A percentile compares a stretch with the other conserved stretches of the same genome.
Evolutionary conservation across 2,888 invertebrate genomes (phyloP).

Genomic region (Gortyna flavago): DNA sequence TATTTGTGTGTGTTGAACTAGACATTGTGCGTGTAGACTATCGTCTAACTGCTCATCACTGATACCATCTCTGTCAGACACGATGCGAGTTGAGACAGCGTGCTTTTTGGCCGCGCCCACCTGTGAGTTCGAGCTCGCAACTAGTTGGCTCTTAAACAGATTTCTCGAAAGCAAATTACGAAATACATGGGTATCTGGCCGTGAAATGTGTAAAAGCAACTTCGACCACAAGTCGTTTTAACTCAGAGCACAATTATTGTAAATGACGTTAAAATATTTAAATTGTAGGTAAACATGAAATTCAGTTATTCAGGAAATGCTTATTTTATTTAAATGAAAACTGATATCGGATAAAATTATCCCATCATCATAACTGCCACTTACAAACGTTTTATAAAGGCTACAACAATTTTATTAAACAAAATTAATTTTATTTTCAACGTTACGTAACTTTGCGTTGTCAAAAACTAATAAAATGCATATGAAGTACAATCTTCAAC

Average conservation of each 20-base stretch:
- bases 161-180: constrained; percentile 25
- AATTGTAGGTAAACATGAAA: not conserved
- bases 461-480: constrained; percentile 42
- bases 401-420: constrained; percentile 10
- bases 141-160: no score
- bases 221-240: constrained; percentile 2
- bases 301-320: constrained; percentile 5
- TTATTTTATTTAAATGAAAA: constrained; percentile 17
- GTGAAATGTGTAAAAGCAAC: constrained; percentile 20
- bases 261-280: constrained; percentile 2
- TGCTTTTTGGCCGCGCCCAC: no score
- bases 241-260: constrained; percentile 1
- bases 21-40: no score
- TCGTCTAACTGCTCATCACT: no score
- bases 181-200: constrained; percentile 4
- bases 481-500: constrained; percentile 27
- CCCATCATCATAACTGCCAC: not conserved
- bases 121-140: no score
- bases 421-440: constrained; percentile 23
- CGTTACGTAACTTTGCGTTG: constrained; percentile 27
- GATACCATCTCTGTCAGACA: no score
- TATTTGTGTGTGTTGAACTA: no score
- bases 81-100: no score
- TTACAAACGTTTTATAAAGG: constrained; percentile 6
- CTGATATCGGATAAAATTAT: not conserved